Evolutionary conservation across 1,140 invertebrate genomes (phyloP), one percentile per base, ranked within the genome.

Genomic region (Oryzaephilus surinamensis): DNA sequence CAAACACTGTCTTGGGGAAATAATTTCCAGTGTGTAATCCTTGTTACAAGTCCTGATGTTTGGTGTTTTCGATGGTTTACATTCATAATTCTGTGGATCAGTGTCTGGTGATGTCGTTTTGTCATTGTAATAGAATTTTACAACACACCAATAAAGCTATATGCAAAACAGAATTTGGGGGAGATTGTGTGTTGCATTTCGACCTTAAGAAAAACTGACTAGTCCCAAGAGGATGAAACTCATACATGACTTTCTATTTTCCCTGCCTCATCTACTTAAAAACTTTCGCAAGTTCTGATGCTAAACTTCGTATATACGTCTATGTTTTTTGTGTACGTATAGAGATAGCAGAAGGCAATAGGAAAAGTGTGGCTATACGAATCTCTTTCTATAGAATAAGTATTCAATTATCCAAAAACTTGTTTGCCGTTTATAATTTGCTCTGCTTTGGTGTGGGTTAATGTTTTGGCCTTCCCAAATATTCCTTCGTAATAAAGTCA

Each of bases 31-130:
- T 19, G 33, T 43, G 41, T 42, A 42, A 42, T 42, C 40, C 33
- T 17, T 23, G 31, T 28, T 29, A 32, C 28, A 42, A 42, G 34
- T 24, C 33, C 21, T 32, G 32, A 23, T 32, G 40, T 43, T n/a
- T n/a, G n/a, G n/a, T 34, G 33, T 34, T 43, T 32, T 30, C 33
- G 27, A 36, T 31, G 33, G 41, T 43, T 43, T 43, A 43, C 41
- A 43, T 43, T 43, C 33, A 43, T 43, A 43, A 43, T 43, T 43
- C 41, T 20, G 28, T 20, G 41, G 41, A 43, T 43, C 41, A 43
- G 34, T 19, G 17, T 19, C 19, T 14, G 5, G 41, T 19, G n/a
- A 33, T 41, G 40, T 29, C 40, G 24, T 18, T 26, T 36, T n/a
- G n/a, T n/a, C n/a, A n/a, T n/a, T n/a, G n/a, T n/a, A n/a, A n/a